Conservation (phyloP, 2,113 vertebrate species). For the Pachyramphus minor region DNA sequence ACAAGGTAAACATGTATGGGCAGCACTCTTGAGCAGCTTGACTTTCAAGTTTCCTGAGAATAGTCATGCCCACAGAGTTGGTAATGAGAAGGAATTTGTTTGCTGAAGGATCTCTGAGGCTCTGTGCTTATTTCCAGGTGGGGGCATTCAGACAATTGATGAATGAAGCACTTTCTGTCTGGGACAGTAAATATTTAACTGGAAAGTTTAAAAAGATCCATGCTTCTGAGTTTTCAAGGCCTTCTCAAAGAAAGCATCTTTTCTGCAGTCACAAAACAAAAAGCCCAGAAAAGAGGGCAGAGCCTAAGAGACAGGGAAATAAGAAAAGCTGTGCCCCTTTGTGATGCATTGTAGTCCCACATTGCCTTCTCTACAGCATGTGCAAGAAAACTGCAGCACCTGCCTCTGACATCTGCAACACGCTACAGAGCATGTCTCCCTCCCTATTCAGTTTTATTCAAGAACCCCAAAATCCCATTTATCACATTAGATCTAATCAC, state of each 20-base stretch:
- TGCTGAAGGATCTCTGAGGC: conserved; percentile 70
- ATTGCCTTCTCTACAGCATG: background rate
- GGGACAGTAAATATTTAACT: conserved; percentile 45
- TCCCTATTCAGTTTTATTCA: background rate
- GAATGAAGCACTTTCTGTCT: conserved; percentile 25
- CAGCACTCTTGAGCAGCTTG: conserved; percentile 56
- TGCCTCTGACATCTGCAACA: background rate
- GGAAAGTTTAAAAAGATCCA: conserved; percentile 28
- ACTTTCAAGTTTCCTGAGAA: conserved; percentile 73
- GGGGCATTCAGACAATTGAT: conserved; percentile 40
- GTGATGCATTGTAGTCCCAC: background rate
- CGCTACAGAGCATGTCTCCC: rapidly evolving
- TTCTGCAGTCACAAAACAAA: background rate
- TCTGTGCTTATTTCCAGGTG: conserved; percentile 69
- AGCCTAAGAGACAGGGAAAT: background rate
- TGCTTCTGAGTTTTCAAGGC: background rate
- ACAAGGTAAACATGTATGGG: conserved; percentile 67
- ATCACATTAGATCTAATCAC: background rate
- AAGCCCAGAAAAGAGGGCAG: background rate
- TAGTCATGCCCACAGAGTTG: conserved; percentile 15
- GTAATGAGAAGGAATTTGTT: conserved; percentile 73
- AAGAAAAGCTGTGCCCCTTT: background rate
- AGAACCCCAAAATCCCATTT: background rate
- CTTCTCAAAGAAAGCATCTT: background rate
- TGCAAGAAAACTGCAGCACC: background rate